Percentiles rank a stretch among this genome's conserved stretches.
Conservation (phyloP, 2,113 vertebrate genomes). For the Empidonax traillii region DNA sequence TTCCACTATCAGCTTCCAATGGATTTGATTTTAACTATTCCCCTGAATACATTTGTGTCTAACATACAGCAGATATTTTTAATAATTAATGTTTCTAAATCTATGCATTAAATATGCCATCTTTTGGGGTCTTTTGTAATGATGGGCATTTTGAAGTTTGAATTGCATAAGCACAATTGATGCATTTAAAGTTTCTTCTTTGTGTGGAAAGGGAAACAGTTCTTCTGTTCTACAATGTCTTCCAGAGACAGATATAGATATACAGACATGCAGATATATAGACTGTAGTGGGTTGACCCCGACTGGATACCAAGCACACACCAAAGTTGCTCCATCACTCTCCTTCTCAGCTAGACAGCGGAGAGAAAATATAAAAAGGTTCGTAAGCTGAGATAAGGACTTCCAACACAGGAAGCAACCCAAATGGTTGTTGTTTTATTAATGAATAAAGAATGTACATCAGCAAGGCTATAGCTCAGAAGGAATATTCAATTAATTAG, state of each 20-base stretch:
- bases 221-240: neutral
- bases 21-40: neutral
- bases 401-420: neutral
- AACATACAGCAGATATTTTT: neutral
- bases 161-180: neutral
- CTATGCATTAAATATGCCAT: neutral
- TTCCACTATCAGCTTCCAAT: neutral
- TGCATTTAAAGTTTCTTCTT: neutral
- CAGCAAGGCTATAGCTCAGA: neutral
- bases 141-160: neutral
- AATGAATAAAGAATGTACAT: neutral
- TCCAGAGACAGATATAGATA: neutral
- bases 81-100: neutral
- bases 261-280: neutral
- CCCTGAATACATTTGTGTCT: neutral
- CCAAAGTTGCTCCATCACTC: neutral
- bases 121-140: neutral
- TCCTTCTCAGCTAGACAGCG: no score
- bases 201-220: neutral
- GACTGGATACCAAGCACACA: neutral
- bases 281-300: neutral
- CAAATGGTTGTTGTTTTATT: neutral
- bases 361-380: neutral
- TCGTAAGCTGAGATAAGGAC: neutral
- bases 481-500: neutral